Conservation (phyloP, 2,113 vertebrate species). For the Hyperopisus bebe region DNA sequence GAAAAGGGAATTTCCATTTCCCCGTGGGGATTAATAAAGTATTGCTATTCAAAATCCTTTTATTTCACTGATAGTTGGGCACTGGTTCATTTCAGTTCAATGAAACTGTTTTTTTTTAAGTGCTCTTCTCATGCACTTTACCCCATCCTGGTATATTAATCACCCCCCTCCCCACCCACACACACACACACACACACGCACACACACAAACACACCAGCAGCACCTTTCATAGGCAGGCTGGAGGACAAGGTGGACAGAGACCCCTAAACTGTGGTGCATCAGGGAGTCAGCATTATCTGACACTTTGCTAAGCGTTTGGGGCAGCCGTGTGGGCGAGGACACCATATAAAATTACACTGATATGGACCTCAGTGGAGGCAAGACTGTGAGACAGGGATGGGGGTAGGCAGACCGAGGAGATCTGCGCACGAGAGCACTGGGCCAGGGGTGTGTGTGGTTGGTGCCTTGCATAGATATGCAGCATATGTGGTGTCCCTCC, state of each 20-base stretch:
- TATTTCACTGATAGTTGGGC: not conserved
- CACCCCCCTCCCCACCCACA: not conserved
- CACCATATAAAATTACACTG: not conserved
- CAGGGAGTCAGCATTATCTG: not conserved
- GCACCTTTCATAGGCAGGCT: not conserved
- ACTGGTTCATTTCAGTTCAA: not conserved
- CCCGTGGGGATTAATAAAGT: not conserved
- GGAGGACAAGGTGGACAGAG: not conserved
- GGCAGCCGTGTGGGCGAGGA: not conserved
- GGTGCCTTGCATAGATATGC: not conserved
- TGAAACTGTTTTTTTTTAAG: not conserved
- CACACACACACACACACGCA: not conserved
- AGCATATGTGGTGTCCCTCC: not conserved
- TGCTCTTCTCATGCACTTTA: not conserved
- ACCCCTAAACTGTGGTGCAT: not conserved
- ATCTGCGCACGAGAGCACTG: not conserved
- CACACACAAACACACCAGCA: no score
- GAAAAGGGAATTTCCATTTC: not conserved
- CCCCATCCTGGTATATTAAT: not conserved
- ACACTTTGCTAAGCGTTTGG: not conserved
- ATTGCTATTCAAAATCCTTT: not conserved
- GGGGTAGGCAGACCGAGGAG: not conserved
- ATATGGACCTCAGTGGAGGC: not conserved
- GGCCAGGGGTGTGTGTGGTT: not conserved
- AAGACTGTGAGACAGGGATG: not conserved